Evolutionary conservation across 2,797 vertebrate species (phyloP), one percentile per base, ranked within the genome.

Genomic region (Galago senegalensis): DNA sequence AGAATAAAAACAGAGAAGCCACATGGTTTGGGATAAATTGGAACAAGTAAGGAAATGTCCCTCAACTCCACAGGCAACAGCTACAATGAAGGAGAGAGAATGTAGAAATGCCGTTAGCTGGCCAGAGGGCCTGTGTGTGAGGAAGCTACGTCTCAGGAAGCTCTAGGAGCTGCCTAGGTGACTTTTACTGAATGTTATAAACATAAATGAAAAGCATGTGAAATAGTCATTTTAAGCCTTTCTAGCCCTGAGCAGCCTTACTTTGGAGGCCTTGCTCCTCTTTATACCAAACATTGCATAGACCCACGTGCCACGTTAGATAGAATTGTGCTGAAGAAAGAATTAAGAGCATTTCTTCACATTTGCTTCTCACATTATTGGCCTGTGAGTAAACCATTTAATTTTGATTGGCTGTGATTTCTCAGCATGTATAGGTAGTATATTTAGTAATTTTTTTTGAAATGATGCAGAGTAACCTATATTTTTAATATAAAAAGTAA

Each of bases 1-100:
- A 89, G 27, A 89, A 81, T 82, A 40, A 97, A 94, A n/a, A 25
- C 83, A 63, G 63, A 92, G 73, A 69, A 67, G 23, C 53, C 87
- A 49, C n/a, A 10, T 86, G 53, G 12, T 49, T 90, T 60, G 90
- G 89, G 72, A 81, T 93, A 89, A 89, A 69, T 58, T 86, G 61
- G 49, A 86, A 80, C 53, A 72, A 83, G 34, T 73, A 63, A 77
- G 87, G 56, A 75, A 91, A 67, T 65, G 4, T 75, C 58, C 40
- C 81, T 88, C 11, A 65, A 27, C 34, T 25, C n/a, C 70, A 65
- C n/a, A 77, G 75, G 56, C 75, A 58, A 81, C n/a, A 7, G 53
- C 56, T 43, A 61, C n/a, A 87, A 3, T 75, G 43, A 87, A 96
- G 67, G 49, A 87, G 11, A 72, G 34, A 65, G 67, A 70, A 81